These are phyloP conservation scores for Nannobrachium achirus DNA, from an alignment of 2,113 vertebrate species.

Conservation along the genomic window DNA sequence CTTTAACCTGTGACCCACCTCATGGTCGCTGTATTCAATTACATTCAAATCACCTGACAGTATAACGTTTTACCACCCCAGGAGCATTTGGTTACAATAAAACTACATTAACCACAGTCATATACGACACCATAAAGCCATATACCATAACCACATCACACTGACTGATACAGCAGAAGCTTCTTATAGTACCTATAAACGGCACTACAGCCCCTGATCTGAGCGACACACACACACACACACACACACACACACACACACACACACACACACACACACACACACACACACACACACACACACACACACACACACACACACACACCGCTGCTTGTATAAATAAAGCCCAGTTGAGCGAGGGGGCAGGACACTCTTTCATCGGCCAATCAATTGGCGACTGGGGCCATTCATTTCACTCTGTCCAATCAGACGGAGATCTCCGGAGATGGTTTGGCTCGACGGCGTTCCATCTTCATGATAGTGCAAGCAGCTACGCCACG, in stretches of 20 bases:
- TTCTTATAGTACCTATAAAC: conserved; percentile 12
- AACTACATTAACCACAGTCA: too few relatives aligned
- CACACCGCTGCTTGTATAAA: conserved; percentile 67
- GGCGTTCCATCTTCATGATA: conserved; percentile 68
- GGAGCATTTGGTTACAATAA: too few relatives aligned
- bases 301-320: too few relatives aligned
- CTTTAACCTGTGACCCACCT: not conserved
- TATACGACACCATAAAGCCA: too few relatives aligned
- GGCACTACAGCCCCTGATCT: conserved; percentile 14
- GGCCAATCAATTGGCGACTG: conserved; percentile 76
- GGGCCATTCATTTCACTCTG: conserved; percentile 75
- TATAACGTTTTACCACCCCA: too few relatives aligned
- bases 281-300: too few relatives aligned
- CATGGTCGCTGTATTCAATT: conserved; percentile 8
- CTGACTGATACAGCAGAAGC: conserved; percentile 19
- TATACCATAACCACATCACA: too few relatives aligned
- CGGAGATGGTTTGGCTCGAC: conserved; percentile 56
- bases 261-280: too few relatives aligned
- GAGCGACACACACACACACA: conserved; percentile 26
- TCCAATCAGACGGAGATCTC: conserved; percentile 60
- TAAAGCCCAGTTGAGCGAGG: conserved; percentile 69
- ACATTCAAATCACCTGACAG: too few relatives aligned
- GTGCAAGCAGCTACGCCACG: conserved; percentile 48
- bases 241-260: too few relatives aligned
- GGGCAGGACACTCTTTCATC: conserved; percentile 73